Conservation (phyloP, 2,113 vertebrate species). For the Scophthalmus maximus region DNA sequence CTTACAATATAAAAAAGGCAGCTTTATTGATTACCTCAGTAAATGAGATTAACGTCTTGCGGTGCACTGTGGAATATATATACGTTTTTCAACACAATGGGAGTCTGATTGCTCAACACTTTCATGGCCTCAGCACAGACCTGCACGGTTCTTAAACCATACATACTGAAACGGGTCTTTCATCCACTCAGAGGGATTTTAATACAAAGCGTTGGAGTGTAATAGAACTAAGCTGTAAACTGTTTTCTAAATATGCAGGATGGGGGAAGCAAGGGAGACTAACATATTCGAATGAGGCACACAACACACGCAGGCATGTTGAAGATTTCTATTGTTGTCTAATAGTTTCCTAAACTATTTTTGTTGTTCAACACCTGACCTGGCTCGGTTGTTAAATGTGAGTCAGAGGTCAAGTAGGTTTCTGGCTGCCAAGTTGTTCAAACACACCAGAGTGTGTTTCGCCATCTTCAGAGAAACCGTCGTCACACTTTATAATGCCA, state of each 20-base stretch:
- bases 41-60: constrained; percentile 61
- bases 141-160: constrained; percentile 15
- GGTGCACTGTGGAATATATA: constrained; percentile 60
- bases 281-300: neutral
- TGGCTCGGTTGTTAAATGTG: constrained; percentile 1
- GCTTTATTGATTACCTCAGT: constrained; percentile 38
- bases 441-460: constrained; percentile 27
- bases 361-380: neutral
- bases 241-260: neutral
- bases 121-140: constrained; percentile 26
- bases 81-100: constrained; percentile 25
- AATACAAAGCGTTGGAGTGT: neutral
- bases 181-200: constrained; percentile 8
- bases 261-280: neutral
- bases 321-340: neutral
- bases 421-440: constrained; percentile 16
- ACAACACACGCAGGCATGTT: neutral
- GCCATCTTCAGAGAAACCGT: neutral
- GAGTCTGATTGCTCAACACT: constrained; percentile 38
- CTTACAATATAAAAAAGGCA: neutral
- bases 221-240: neutral
- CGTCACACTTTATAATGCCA: constrained; percentile 5
- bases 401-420: neutral
- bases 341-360: neutral
- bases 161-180: constrained; percentile 1